Percentiles rank a stretch among this genome's conserved stretches.
These are phyloP conservation scores for Hydrotaea cyrtoneurina DNA, from an alignment of 2,888 invertebrate genomes.

Conservation along the genomic window DNA sequence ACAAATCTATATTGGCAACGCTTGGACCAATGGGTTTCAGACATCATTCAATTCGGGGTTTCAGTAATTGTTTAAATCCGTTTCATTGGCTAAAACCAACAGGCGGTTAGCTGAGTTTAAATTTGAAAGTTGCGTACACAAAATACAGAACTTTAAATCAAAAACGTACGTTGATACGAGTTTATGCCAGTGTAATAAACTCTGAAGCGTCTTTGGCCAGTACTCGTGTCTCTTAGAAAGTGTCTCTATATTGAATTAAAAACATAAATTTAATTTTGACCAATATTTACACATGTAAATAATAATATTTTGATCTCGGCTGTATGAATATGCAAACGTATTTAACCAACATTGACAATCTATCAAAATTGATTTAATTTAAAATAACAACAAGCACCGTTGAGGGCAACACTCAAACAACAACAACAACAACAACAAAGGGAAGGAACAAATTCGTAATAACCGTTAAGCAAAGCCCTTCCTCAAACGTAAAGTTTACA, in stretches of 20 bases:
- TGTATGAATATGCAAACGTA: constrained; percentile 48
- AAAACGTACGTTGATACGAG: too few relatives aligned
- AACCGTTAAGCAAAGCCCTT: constrained; percentile 12
- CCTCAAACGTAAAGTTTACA: constrained; percentile 50
- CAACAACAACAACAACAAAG: background rate
- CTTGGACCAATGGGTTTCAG: too few relatives aligned
- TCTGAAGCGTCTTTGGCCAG: too few relatives aligned
- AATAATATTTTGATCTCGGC: background rate
- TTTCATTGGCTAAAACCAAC: too few relatives aligned
- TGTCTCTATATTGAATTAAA: background rate
- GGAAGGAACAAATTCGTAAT: background rate
- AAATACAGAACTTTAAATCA: too few relatives aligned
- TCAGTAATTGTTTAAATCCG: too few relatives aligned
- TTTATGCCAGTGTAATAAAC: too few relatives aligned
- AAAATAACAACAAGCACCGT: constrained; percentile 24
- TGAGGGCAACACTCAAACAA: background rate
- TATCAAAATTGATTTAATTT: constrained; percentile 66
- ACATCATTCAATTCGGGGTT: too few relatives aligned
- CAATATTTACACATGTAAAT: constrained; percentile 24
- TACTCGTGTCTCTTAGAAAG: too few relatives aligned
- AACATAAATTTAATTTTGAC: constrained; percentile 45
- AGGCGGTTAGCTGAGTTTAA: too few relatives aligned
- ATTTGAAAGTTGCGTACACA: too few relatives aligned
- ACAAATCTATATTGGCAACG: too few relatives aligned
- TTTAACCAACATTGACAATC: constrained; percentile 64